Evolutionary conservation across 2,113 vertebrate genomes (phyloP).

Genomic region (Argyrosomus japonicus): DNA sequence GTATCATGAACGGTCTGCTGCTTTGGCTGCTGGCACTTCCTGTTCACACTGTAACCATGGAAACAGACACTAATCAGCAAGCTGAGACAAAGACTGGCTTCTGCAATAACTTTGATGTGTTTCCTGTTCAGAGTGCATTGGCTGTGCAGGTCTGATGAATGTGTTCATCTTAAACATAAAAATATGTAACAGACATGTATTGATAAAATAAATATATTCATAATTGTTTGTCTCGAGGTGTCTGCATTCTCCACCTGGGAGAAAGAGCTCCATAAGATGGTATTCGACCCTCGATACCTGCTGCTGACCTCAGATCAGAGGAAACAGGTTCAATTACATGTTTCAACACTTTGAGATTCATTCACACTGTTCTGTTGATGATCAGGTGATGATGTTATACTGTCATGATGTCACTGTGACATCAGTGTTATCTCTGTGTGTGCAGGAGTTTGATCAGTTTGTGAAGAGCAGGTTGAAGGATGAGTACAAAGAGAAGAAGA

Average conservation of each 20-base stretch:
- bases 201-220: background rate
- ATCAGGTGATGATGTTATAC: background rate
- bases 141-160: background rate
- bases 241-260: conserved; percentile 96
- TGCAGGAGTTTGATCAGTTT: conserved; percentile 94
- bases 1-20: background rate
- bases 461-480: conserved; percentile 93
- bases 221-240: conserved; percentile 81
- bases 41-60: background rate
- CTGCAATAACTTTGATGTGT: background rate
- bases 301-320: conserved; percentile 90
- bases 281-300: conserved; percentile 94
- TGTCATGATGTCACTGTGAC: background rate
- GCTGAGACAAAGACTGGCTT: background rate
- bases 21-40: background rate
- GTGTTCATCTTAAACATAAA: background rate
- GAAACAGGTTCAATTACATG: conserved; percentile 84
- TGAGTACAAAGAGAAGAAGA: conserved; percentile 92
- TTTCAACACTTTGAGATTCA: background rate
- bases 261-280: conserved; percentile 94
- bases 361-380: background rate
- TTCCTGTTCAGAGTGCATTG: background rate
- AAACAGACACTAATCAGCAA: background rate
- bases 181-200: background rate
- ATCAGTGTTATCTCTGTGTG: background rate